Evolutionary conservation across 2,888 invertebrate genomes (phyloP), one percentile per base, ranked within the genome.

Genomic region (Platerodrilus igneus): DNA sequence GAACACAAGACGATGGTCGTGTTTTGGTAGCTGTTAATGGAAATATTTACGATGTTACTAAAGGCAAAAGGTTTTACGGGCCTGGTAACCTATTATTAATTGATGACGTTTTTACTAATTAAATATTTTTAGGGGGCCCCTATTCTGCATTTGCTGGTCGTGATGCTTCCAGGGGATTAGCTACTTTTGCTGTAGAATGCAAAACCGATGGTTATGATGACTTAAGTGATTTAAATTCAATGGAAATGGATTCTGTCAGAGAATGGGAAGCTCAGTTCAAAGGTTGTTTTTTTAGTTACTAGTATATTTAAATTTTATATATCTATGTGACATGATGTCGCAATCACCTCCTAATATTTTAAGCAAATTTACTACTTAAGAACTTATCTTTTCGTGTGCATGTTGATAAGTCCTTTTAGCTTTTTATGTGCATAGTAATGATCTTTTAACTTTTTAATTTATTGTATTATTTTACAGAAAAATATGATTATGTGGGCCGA

Each of bases 261-360:
- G 96, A 97, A 71, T 97, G 97, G 97, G 94, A 95, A 68, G 86
- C 87, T 69, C 96, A 96, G 67, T 93, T 97, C 67, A 86, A 85
- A 79, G 94, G 93, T 90, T 10, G 11, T 25, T 25, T 3, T 25
- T 5, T 3, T 3, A 20, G 9, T 20, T 20, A n/a, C n/a, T 8
- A 9, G 9, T 20, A 9, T 5, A 23, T 11, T 23, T n/a, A n/a
- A n/a, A n/a, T n/a, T n/a, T n/a, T n/a, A n/a, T n/a, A 21, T n/a
- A 21, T 21, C 5, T n/a, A 3, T 4, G 9, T 21, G 8, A 21
- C 21, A 21, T 3, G 8, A 8, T 5, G 5, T n/a, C 21, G 9
- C 21, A n/a, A 21, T 4, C 8, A 4, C 8, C 5, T 8, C 9
- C 7, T 19, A 6, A 7, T 19, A 6, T 2, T 21, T 2, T 21